Base-by-base conservation (phyloP, 2,797 vertebrate species). In the Crotalus adamanteus region DNA sequence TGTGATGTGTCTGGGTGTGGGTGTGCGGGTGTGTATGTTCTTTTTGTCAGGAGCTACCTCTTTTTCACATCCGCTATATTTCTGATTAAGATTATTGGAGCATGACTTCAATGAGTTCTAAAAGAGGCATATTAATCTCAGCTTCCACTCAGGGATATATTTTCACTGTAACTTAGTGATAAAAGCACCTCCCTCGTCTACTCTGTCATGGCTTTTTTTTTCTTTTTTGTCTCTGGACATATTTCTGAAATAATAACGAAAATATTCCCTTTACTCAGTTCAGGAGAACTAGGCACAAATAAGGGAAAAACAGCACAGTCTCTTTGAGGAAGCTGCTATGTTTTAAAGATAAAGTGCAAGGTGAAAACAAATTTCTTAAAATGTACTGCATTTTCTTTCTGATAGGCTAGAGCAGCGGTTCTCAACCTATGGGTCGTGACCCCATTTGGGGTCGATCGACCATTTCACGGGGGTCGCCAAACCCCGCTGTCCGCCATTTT, bases 301-400 rank as follows among this genome's bases (percentile, higher is more conserved):
- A 3, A 42, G 47, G 91, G 90, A 69, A 26, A 91, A 91, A 3
- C 11, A 63, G 3, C 93, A 25, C 0, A 3, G 11, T 47, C 90
- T 26, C n/a, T 11, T 83, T 42, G 20, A 47, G 20, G 73, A 65
- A n/a, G 37, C 37, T 87, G 85, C 69, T 73, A 37, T 57, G 8
- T 18, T 22, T 3, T 85, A 73, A 26, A 37, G 26, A 63, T 53
- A 91, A 69, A 85, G 22, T 61, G 26, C 85, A 87, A 92, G 87
- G 11, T 94, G 88, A 0, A 88, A 59, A 94, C 88, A 86, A 63
- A 47, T 85, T 1, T 94, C 93, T 91, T n/a, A 51, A 88, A 93
- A 93, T 65, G 1, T 47, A 14, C 87, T 87, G 53, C 86, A 90
- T 22, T 3, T 73, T 2, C 37, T 20, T 25, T 83, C 47, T 89